Percentiles rank a stretch among this genome's conserved stretches.
Evolutionary conservation across 2,113 vertebrate genomes (phyloP).

Genomic region (Pitta sordida): DNA sequence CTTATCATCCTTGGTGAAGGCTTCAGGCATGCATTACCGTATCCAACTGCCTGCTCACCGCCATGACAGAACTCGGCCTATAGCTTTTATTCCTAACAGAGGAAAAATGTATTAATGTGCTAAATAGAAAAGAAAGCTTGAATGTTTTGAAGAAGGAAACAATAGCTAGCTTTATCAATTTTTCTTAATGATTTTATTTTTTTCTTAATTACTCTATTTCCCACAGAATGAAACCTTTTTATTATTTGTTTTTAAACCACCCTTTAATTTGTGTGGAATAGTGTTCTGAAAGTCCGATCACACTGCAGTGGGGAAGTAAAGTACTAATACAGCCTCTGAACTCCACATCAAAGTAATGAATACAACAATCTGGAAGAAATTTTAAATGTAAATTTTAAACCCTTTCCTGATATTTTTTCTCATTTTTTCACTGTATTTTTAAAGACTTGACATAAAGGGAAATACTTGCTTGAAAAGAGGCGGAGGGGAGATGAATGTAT

Average conservation of each 20-base stretch:
- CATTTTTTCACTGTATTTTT: background rate
- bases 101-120: conserved; percentile 12
- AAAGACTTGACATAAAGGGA: background rate
- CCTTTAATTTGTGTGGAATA: conserved; percentile 12
- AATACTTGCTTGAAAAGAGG: background rate
- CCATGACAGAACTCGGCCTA: conserved; percentile 76
- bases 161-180: background rate
- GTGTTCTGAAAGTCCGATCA: conserved; percentile 31
- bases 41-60: conserved; percentile 77
- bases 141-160: background rate
- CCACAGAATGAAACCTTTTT: background rate
- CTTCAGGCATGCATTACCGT: conserved; percentile 81
- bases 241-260: background rate
- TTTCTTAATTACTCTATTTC: conserved; percentile 23
- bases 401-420: background rate
- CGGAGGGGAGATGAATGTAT: background rate
- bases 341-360: conserved; percentile 1
- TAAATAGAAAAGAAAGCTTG: conserved; percentile 25
- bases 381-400: background rate
- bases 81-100: conserved; percentile 67
- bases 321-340: background rate
- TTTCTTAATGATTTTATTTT: conserved; percentile 37
- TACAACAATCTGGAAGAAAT: background rate
- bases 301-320: background rate
- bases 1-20: conserved; percentile 87